A percentile compares a stretch with the other conserved stretches of the same genome.
Conservation (phyloP, 30 jellyfish, hydroid and myxozoan genomes). For the Sanderia malayensis region DNA sequence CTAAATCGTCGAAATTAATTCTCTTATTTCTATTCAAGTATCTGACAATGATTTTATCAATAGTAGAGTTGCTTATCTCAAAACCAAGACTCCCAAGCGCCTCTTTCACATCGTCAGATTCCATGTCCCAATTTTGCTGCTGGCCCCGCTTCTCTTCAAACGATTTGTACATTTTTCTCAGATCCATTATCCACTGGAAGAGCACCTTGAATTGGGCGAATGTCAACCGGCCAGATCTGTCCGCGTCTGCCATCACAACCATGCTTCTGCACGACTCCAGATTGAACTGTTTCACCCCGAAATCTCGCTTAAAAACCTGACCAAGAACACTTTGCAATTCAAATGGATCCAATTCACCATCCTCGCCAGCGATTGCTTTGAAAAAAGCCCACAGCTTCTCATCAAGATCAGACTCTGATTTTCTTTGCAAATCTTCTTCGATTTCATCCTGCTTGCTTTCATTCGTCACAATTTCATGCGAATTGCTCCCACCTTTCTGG, state of each 20-base stretch:
- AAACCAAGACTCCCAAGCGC: conserved; percentile 18
- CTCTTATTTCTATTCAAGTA: conserved; percentile 35
- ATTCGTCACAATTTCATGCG: too few relatives aligned
- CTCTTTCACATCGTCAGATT: conserved; percentile 36
- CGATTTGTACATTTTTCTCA: conserved; percentile 18
- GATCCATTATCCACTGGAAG: conserved; percentile 37
- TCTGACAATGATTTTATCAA: conserved; percentile 28
- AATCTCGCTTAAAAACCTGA: conserved; percentile 45
- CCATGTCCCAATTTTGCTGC: conserved; percentile 57
- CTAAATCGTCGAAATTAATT: conserved; percentile 43
- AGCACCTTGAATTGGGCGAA: conserved; percentile 36
- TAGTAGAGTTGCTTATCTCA: conserved; percentile 14
- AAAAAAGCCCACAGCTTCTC: conserved; percentile 32
- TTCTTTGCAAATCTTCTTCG: neutral
- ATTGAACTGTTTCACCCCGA: conserved; percentile 43
- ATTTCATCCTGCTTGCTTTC: neutral
- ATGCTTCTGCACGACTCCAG: conserved; percentile 53
- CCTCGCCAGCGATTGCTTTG: conserved; percentile 50
- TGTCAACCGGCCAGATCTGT: conserved; percentile 53
- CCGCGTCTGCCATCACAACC: conserved; percentile 61
- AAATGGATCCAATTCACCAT: conserved; percentile 53
- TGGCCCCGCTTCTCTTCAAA: too few relatives aligned
- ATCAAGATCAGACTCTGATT: conserved; percentile 16
- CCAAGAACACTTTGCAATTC: conserved; percentile 44
- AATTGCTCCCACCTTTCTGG: neutral